These are phyloP conservation scores for Etheostoma spectabile DNA, from an alignment of 2,113 vertebrate genomes.

Conservation along the genomic window DNA sequence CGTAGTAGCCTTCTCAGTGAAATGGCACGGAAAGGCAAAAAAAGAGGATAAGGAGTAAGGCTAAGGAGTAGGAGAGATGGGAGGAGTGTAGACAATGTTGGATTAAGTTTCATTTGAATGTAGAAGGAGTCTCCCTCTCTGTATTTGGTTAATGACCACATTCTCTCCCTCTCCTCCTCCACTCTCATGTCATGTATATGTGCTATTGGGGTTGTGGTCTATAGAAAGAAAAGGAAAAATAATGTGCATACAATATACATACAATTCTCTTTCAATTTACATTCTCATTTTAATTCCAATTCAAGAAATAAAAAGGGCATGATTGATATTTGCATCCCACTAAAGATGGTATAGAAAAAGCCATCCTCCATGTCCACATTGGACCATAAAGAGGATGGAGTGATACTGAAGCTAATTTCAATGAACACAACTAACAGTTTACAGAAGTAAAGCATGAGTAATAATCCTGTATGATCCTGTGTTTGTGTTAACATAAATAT, in stretches of 20 bases:
- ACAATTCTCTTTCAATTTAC: conserved; percentile 6
- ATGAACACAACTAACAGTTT: conserved; percentile 18
- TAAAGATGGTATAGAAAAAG: conserved; percentile 50
- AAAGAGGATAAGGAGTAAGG: conserved; percentile 44
- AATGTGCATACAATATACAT: conserved; percentile 16
- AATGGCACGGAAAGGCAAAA: conserved; percentile 38
- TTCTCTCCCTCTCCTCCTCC: conserved; percentile 43
- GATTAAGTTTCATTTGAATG: conserved; percentile 76
- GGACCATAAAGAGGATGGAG: conserved; percentile 22
- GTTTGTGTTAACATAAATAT: conserved; percentile 30
- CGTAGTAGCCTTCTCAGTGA: conserved; percentile 48
- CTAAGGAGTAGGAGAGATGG: conserved; percentile 41
- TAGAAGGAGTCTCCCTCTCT: conserved; percentile 62
- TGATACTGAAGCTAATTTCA: conserved; percentile 27
- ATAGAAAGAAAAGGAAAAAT: conserved; percentile 1
- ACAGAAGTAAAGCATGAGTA: neutral
- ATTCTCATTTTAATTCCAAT: conserved; percentile 48
- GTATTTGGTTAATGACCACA: conserved; percentile 70
- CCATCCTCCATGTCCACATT: conserved; percentile 12
- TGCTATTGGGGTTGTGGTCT: conserved; percentile 14
- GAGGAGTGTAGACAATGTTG: conserved; percentile 63
- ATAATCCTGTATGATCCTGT: conserved; percentile 16
- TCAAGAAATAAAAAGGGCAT: conserved; percentile 50
- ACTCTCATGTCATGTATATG: conserved; percentile 37
- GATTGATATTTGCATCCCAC: conserved; percentile 38